Conservation (phyloP, 1,140 invertebrate species). For the Macrobrachium rosenbergii region DNA sequence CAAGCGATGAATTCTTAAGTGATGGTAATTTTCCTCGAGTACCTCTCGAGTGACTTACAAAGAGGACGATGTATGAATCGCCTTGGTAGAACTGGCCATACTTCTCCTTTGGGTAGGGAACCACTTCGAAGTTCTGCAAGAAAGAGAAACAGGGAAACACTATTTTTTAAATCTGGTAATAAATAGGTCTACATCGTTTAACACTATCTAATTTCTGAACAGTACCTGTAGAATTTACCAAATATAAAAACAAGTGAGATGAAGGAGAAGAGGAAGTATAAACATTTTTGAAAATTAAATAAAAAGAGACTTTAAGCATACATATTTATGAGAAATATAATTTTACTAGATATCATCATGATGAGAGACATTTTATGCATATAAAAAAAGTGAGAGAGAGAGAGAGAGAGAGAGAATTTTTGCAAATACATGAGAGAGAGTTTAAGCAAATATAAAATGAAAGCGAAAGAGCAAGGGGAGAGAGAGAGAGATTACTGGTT, state of each 20-base stretch:
- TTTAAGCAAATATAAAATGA: no score
- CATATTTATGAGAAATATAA: no score
- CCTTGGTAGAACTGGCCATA: slow-evolving; percentile 91
- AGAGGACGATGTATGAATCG: slow-evolving; percentile 90
- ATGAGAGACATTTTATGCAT: neutral
- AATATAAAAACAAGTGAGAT: no score
- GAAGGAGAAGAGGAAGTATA: neutral
- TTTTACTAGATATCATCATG: no score
- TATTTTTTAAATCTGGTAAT: neutral
- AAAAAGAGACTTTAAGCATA: no score
- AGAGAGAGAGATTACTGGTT: no score
- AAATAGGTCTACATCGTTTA: neutral
- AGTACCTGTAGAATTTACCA: neutral
- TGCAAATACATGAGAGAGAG: no score
- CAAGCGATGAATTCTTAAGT: no score
- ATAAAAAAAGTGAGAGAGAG: slow-evolving; percentile 3
- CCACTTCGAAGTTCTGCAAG: slow-evolving; percentile 85
- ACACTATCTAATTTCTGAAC: neutral
- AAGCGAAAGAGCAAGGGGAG: no score
- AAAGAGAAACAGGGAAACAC: neutral
- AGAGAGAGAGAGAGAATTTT: slow-evolving; percentile 20
- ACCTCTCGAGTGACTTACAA: slow-evolving; percentile 76
- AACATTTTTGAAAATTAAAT: neutral
- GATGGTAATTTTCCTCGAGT: neutral
- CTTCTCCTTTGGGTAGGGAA: slow-evolving; percentile 80